These are phyloP conservation scores for Acrobeloides nanus DNA, from an alignment of 2,888 invertebrate species.

Conservation along the genomic window DNA sequence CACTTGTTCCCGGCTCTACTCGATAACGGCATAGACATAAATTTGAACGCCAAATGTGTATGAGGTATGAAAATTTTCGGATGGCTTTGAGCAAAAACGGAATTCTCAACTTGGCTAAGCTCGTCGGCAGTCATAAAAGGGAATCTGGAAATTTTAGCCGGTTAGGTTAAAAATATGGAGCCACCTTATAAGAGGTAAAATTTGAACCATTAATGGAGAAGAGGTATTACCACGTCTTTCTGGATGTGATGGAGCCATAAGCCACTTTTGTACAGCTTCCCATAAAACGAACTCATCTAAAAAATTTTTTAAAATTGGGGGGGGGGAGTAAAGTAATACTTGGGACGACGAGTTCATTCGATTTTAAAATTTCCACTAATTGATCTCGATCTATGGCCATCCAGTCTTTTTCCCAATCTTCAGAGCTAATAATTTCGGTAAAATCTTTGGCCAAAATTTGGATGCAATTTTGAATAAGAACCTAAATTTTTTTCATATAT, in stretches of 20 bases:
- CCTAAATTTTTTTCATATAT: too few species aligned
- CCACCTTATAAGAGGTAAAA: constrained; percentile 27
- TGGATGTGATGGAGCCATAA: constrained; percentile 50
- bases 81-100: constrained; percentile 29
- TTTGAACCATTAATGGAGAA: constrained; percentile 32
- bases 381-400: constrained; percentile 55
- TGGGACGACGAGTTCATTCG: constrained; percentile 53
- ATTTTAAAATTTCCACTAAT: constrained; percentile 55
- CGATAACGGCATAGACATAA: constrained; percentile 55
- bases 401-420: constrained; percentile 56
- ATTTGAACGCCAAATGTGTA: constrained; percentile 56
- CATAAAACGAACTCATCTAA: constrained; percentile 56
- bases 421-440: constrained; percentile 49
- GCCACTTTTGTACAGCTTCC: constrained; percentile 55
- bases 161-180: not conserved
- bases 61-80: constrained; percentile 54
- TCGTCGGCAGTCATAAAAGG: constrained; percentile 90
- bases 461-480: constrained; percentile 27
- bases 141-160: constrained; percentile 60
- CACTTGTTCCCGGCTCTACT: constrained; percentile 46
- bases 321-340: constrained; percentile 25
- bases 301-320: constrained; percentile 5
- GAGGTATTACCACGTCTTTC: constrained; percentile 45
- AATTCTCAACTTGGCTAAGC: constrained; percentile 63
- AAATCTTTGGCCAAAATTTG: constrained; percentile 41